phyloP scores from a whole-genome alignment of 2,888 invertebrate species.

The Tiliacea aurago region DNA sequence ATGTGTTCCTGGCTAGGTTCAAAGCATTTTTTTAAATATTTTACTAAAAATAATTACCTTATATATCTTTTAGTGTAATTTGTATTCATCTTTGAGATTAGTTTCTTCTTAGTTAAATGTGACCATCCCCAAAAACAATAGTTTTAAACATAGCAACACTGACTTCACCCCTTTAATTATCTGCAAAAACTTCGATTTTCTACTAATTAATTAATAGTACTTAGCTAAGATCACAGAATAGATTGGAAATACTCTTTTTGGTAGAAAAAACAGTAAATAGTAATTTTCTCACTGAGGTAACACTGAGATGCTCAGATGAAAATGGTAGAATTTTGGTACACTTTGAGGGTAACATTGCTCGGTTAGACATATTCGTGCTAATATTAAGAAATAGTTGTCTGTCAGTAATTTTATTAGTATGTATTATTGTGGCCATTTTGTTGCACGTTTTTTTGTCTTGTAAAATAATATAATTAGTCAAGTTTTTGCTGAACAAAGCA shows the following conservation, averaged over 20 bases:
- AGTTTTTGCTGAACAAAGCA: slow-evolving; percentile 14
- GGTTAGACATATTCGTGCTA: slow-evolving; percentile 67
- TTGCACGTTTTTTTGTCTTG: slow-evolving; percentile 15
- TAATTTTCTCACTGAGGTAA: slow-evolving; percentile 67
- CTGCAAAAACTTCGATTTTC: slow-evolving; percentile 55
- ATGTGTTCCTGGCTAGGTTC: not conserved
- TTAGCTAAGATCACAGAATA: slow-evolving; percentile 67
- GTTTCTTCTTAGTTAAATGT: slow-evolving; percentile 13
- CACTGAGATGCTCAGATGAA: slow-evolving; percentile 66
- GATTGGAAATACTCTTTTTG: slow-evolving; percentile 66
- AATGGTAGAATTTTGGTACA: slow-evolving; percentile 68
- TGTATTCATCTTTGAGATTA: not conserved
- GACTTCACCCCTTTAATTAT: slow-evolving; percentile 53
- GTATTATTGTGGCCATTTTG: slow-evolving; percentile 49
- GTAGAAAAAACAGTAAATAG: slow-evolving; percentile 72
- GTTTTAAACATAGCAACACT: slow-evolving; percentile 69
- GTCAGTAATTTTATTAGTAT: slow-evolving; percentile 57
- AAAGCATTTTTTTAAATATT: not conserved
- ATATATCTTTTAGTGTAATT: not conserved
- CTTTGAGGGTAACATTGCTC: slow-evolving; percentile 70
- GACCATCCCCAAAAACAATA: slow-evolving; percentile 35
- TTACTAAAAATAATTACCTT: not conserved
- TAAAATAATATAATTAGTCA: not conserved
- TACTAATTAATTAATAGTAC: slow-evolving; percentile 60
- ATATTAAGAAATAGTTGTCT: slow-evolving; percentile 61